These are phyloP conservation scores for Eupithecia inturbata DNA, from an alignment of 2,888 invertebrate genomes.

Conservation along the genomic window DNA sequence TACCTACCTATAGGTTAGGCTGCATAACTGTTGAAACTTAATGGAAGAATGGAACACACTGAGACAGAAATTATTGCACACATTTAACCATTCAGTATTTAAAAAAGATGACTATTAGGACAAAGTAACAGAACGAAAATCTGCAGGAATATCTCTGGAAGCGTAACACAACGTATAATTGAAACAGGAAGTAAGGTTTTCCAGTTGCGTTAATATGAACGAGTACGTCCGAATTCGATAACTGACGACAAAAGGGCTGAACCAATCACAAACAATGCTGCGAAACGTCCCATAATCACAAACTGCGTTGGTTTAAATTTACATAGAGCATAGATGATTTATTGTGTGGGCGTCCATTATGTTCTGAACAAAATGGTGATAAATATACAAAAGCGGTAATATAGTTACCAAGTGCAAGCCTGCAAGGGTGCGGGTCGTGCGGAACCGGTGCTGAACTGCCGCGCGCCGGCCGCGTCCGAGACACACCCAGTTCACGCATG, in stretches of 20 bases:
- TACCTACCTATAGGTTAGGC: background rate
- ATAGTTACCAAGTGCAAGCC: conserved; percentile 43
- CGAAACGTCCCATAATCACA: background rate
- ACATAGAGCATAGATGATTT: background rate
- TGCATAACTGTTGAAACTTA: background rate
- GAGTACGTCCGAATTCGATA: conserved; percentile 6
- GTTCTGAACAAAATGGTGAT: conserved; percentile 16
- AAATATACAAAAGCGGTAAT: conserved; percentile 5
- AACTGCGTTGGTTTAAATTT: background rate
- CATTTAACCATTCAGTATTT: background rate
- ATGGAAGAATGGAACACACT: background rate
- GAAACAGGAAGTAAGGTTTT: background rate
- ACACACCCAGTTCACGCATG: conserved; percentile 81
- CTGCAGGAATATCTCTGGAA: background rate
- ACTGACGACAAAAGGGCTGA: background rate
- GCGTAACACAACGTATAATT: background rate
- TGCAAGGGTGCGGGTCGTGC: conserved; percentile 49
- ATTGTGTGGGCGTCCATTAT: background rate
- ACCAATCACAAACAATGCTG: background rate
- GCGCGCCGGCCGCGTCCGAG: conserved; percentile 65
- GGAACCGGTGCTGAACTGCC: conserved; percentile 71
- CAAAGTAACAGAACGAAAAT: background rate
- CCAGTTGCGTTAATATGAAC: background rate
- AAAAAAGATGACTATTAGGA: background rate
- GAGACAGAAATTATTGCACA: background rate